Base-by-base conservation (phyloP, 1,140 invertebrate species). In the Apolygus lucorum region DNA sequence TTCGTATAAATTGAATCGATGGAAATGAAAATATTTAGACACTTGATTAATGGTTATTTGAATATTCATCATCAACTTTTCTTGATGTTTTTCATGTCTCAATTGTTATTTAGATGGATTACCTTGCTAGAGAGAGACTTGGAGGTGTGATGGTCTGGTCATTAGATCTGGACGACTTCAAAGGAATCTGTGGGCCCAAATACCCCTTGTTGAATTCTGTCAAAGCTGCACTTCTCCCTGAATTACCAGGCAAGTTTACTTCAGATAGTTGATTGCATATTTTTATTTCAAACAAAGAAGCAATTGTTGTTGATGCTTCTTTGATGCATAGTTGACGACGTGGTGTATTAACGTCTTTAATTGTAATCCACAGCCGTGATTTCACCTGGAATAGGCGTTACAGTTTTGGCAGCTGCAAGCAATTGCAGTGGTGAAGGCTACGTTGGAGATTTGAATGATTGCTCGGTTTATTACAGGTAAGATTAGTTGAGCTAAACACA, bases 111-210 rank as follows among this genome's bases (percentile, higher is more conserved):
- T 67, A 88, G 84, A 82, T 87, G 75, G 81, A 84, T 1, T 91
- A 86, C 72, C 79, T 87, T 1, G 83, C 83, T 71, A 83, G 84
- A 14, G 79, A 79, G 64, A 84, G 81, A 68, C 78, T 90, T 27
- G 87, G 84, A 0, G 93, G 93, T 1, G 85, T 89, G 0, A 95
- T 95, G 92, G 88, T 86, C 4, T 95, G 92, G 92, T 90, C 91
- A 2, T 88, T 91, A 54, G 91, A 92, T 72, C 90, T 92, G 88
- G 90, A 93, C 67, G 90, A 92, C 75, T 92, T 91, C 75, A 81
- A 84, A 63, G 90, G 90, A 1, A 74, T 90, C 0, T 93, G 91
- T 75, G 90, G 90, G 0, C 79, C 83, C 1, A 83, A 82, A 69
- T 90, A 91, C 75, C 82, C 86, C 0, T 78, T 92, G 13, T 63